These are phyloP conservation scores for Danio tinwini DNA, from an alignment of 2,797 vertebrate genomes.

Conservation along the genomic window DNA sequence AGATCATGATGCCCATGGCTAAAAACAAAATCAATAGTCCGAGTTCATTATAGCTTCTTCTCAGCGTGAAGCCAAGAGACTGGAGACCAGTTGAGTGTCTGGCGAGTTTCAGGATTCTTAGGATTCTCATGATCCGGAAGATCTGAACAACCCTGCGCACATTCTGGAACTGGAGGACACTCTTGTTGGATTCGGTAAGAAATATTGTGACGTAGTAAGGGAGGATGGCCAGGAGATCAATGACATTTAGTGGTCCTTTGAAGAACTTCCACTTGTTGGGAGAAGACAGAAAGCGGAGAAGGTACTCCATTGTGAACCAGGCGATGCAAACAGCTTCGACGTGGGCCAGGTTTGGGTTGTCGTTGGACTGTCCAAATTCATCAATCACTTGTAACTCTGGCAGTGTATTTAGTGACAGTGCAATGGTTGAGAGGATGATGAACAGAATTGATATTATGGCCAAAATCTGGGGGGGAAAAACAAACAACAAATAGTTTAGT, in stretches of 20 bases:
- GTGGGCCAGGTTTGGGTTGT: constrained; percentile 94
- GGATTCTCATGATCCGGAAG: constrained; percentile 97
- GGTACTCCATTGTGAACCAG: constrained; percentile 99
- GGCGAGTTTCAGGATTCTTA: constrained; percentile 96
- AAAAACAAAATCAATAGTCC: constrained; percentile 95
- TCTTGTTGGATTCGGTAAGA: constrained; percentile 97
- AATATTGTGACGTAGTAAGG: constrained; percentile 98
- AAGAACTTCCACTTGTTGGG: constrained; percentile 98
- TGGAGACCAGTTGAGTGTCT: constrained; percentile 97
- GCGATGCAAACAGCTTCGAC: constrained; percentile 98
- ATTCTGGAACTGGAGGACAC: constrained; percentile 96
- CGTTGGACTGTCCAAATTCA: constrained; percentile 93
- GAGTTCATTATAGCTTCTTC: constrained; percentile 95
- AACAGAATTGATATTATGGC: constrained; percentile 97
- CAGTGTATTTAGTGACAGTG: constrained; percentile 96
- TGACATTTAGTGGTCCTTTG: constrained; percentile 96
- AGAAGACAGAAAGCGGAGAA: constrained; percentile 94
- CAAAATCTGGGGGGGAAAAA: constrained; percentile 86
- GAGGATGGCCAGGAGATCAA: constrained; percentile 95
- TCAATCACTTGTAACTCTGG: constrained; percentile 95
- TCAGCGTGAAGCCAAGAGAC: constrained; percentile 95
- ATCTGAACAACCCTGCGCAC: constrained; percentile 97
- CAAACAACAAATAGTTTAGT: constrained; percentile 52
- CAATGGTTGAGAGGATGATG: constrained; percentile 96
- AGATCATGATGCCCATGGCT: constrained; percentile 99